These are phyloP conservation scores for Cervus canadensis DNA, from an alignment of 2,113 vertebrate species.

Conservation along the genomic window DNA sequence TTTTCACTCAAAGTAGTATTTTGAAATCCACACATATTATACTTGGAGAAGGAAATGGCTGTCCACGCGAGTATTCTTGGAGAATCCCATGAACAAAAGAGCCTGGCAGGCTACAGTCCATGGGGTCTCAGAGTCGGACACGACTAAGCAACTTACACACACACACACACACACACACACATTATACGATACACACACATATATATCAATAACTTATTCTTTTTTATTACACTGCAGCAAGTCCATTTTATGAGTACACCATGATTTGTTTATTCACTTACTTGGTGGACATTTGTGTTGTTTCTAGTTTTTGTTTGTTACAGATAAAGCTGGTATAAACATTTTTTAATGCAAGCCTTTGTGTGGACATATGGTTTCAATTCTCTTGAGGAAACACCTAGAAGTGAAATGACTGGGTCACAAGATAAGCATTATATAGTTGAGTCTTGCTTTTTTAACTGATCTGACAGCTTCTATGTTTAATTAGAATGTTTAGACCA, in stretches of 20 bases:
- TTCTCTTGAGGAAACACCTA: neutral
- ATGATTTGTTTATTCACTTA: neutral
- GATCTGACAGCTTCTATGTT: neutral
- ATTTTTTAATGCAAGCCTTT: neutral
- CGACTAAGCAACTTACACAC: rapidly evolving
- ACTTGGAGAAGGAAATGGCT: neutral
- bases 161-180: neutral
- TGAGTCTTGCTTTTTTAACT: neutral
- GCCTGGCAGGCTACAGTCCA: neutral
- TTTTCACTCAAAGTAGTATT: neutral
- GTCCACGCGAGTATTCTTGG: neutral
- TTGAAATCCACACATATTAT: neutral
- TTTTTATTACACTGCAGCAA: neutral
- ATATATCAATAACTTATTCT: neutral
- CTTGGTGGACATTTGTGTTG: neutral
- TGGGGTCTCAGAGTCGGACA: neutral
- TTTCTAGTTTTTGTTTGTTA: neutral
- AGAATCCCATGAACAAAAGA: neutral
- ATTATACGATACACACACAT: neutral
- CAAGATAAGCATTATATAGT: neutral
- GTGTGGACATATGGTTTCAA: neutral
- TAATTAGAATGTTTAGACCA: neutral
- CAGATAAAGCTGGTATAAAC: neutral
- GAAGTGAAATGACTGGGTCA: neutral
- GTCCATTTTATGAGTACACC: neutral